These are phyloP conservation scores for Candidula unifasciata DNA, from an alignment of 2,888 invertebrate genomes.

Conservation along the genomic window DNA sequence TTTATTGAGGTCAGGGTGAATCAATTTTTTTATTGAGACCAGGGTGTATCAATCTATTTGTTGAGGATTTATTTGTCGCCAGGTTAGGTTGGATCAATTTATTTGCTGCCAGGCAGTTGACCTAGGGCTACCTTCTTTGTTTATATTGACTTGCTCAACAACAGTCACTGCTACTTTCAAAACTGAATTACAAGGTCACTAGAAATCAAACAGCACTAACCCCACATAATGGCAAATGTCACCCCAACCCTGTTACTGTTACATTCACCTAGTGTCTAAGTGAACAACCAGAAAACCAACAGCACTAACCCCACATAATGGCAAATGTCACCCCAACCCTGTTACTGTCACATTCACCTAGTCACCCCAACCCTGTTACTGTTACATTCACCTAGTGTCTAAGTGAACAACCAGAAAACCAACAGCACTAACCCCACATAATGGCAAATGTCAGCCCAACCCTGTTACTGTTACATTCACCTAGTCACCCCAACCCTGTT, in stretches of 20 bases:
- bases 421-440: conserved; percentile 83
- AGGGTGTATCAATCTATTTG: too few species aligned
- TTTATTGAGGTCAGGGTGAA: too few species aligned
- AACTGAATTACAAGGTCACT: too few species aligned
- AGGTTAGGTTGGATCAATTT: too few species aligned
- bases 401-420: conserved; percentile 82
- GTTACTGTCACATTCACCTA: too few species aligned
- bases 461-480: conserved; percentile 91
- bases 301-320: conserved; percentile 86
- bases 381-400: conserved; percentile 91
- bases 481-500: conserved; percentile 86
- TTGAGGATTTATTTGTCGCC: too few species aligned
- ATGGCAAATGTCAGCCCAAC: conserved; percentile 90
- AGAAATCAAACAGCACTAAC: conserved; percentile 71
- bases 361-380: conserved; percentile 88
- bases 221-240: conserved; percentile 90
- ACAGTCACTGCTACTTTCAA: too few species aligned
- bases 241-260: conserved; percentile 87
- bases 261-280: conserved; percentile 81
- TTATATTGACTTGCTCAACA: too few species aligned
- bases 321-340: conserved; percentile 81
- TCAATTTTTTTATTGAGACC: too few species aligned
- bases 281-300: conserved; percentile 86
- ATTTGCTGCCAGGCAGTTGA: too few species aligned
- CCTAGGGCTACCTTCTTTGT: too few species aligned